Percentiles rank a stretch among this genome's conserved stretches.
Conservation (phyloP, 1,140 invertebrate genomes). For the Phenacoccus solenopsis region DNA sequence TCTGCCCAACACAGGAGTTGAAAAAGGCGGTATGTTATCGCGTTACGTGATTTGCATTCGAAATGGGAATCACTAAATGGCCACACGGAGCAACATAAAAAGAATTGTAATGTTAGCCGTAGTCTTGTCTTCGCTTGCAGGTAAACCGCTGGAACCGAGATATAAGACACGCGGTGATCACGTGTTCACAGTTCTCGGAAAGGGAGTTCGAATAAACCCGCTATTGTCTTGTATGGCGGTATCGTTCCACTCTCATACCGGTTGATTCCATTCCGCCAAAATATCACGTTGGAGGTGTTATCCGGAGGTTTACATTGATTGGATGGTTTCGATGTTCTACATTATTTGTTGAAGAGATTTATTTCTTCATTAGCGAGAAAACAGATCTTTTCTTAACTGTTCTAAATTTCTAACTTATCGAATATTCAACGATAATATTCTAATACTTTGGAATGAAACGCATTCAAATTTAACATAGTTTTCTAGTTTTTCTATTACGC, state of each 20-base stretch:
- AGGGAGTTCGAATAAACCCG: not conserved
- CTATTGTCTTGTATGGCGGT: not conserved
- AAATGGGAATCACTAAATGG: not conserved
- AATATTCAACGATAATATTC: too few relatives aligned
- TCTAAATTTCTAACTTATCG: too few relatives aligned
- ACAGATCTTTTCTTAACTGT: too few relatives aligned
- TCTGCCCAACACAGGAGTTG: not conserved
- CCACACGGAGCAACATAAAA: conserved; percentile 2
- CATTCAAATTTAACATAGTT: too few relatives aligned
- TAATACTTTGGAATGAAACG: too few relatives aligned
- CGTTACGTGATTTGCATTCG: not conserved
- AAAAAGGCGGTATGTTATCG: not conserved
- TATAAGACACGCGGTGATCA: conserved; percentile 5
- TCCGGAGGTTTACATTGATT: too few relatives aligned
- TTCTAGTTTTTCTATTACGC: too few relatives aligned
- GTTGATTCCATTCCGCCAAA: conserved; percentile 1
- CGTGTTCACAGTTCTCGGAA: conserved; percentile 4
- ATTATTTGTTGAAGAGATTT: too few relatives aligned
- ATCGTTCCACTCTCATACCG: not conserved
- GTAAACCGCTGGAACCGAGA: conserved; percentile 1
- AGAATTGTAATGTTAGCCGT: not conserved
- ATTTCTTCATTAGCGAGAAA: too few relatives aligned
- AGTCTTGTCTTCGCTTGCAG: conserved; percentile 4
- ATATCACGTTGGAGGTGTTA: too few relatives aligned
- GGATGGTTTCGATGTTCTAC: too few relatives aligned